A percentile compares a stretch with the other conserved stretches of the same genome.
Conservation (phyloP, 2,797 vertebrate species). For the Avahi laniger region DNA sequence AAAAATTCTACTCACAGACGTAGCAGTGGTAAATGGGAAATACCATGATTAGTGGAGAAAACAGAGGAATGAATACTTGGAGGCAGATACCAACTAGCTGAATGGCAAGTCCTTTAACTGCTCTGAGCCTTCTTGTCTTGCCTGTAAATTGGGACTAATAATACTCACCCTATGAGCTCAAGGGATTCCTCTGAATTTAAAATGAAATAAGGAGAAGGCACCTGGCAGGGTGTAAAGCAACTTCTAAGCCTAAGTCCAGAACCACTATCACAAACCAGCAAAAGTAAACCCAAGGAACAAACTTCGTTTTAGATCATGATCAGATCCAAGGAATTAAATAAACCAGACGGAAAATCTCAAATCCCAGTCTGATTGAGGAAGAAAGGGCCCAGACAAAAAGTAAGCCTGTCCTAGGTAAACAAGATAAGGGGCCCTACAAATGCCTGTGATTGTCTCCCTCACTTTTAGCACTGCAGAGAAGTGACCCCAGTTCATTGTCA, state of each 20-base stretch:
- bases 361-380: neutral
- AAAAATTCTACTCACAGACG: slow-evolving; percentile 38
- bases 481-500: neutral
- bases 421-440: neutral
- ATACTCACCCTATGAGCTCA: neutral
- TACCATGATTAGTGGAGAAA: neutral
- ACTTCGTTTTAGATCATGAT: neutral
- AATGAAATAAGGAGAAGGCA: slow-evolving; percentile 19
- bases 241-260: neutral
- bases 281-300: slow-evolving; percentile 14
- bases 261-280: neutral
- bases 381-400: neutral
- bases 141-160: neutral
- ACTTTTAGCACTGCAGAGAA: neutral
- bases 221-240: neutral
- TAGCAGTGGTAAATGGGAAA: neutral
- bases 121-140: neutral
- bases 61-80: neutral
- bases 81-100: neutral
- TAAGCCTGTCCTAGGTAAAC: neutral
- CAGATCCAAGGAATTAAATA: neutral
- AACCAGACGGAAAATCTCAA: neutral
- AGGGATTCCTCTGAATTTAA: neutral
- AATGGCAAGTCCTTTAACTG: neutral
- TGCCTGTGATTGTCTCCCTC: neutral